Base-by-base conservation (phyloP, 2,113 vertebrate genomes). In the Numenius arquata region DNA sequence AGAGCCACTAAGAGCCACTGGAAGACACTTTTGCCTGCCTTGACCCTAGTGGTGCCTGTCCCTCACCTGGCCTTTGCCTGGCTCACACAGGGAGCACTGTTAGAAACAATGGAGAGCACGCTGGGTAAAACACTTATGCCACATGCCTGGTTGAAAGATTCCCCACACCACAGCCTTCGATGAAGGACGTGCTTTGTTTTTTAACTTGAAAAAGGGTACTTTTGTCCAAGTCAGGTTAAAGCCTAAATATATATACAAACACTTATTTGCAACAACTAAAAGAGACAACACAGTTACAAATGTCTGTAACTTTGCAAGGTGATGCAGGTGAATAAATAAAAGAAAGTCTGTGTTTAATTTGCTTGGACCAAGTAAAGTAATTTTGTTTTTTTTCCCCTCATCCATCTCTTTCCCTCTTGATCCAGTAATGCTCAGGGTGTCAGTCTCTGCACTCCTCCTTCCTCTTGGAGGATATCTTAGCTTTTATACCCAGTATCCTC, bases 11-110 rank as follows among this genome's bases (percentile, higher is more conserved):
- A 32, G 40, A 78, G 36, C 16, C 34, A 21, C 17, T 20, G 48
- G 53, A 75, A 68, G 30, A 32, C 12, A 17, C 4, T 62, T 74
- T 13, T 38, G 1, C 15, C 56, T 52, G 9, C 14, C 12, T 36
- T 58, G 25, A 15, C 23, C 10, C 8, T 19, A 40, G 36, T 30
- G 27, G 7, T 70, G 18, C 19, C 4, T 0, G 0, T 0, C 1
- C 29, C 15, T 41, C 3, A 0, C 53, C 30, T 45, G 41, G 12
- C 5, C 32, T 56, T 18, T 23, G 32, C 18, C 36, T 72, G 53
- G 21, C 6, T 70, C 1, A 5, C 10, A 4, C 20, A 6, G n/a
- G 30, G 2, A 17, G 1, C 10, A 2, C n/a, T 21, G 4, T 20
- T 29, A 11, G 20, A 9, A 65, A 47, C 52, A 25, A 25, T 6